Evolutionary conservation across 2,888 invertebrate species (phyloP), one percentile per base, ranked within the genome.

Genomic region (Dioctria rufipes): DNA sequence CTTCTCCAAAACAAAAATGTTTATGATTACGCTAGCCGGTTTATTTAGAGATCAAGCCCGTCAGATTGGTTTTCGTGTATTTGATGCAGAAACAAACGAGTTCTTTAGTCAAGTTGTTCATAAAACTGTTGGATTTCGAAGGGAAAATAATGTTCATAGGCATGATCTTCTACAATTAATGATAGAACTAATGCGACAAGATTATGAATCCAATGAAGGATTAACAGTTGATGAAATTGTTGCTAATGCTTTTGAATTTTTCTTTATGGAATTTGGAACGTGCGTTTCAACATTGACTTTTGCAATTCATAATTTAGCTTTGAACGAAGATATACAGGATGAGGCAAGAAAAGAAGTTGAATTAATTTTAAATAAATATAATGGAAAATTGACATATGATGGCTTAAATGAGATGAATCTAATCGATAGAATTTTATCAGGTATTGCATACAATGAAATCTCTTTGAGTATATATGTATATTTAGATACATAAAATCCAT

Each of bases 171-270:
- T 84, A 67, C 82, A 83, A 40, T 77, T 81, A 6, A 78, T 84
- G 78, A 83, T 84, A 6, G 81, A 82, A 60, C 66, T 82, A 13
- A 81, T 83, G 81, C 13, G 77, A 40, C 73, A 82, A 49, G 81
- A 81, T 37, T 78, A 81, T n/a, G 82, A 81, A 42, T 61, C 77
- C 3, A 66, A 77, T 13, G 71, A 73, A 11, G 77, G 77, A 4
- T 63, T 77, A 4, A 77, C 77, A 3, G 86, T 90, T 9, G 86
- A 89, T 4, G 83, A 91, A 39, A 83, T 91, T 2, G 86, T 89
- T 0, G 88, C 91, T 0, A 91, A 92, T 71, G 89, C 90, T 51
- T 86, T 90, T 9, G 85, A 90, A 5, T 91, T 92, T 81, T 89
- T 90, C 81, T 82, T 85, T 3, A 91, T 90, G 78, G 91, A 91